Base-by-base conservation (phyloP, 2,888 invertebrate genomes). In the Drosophila siamana region DNA sequence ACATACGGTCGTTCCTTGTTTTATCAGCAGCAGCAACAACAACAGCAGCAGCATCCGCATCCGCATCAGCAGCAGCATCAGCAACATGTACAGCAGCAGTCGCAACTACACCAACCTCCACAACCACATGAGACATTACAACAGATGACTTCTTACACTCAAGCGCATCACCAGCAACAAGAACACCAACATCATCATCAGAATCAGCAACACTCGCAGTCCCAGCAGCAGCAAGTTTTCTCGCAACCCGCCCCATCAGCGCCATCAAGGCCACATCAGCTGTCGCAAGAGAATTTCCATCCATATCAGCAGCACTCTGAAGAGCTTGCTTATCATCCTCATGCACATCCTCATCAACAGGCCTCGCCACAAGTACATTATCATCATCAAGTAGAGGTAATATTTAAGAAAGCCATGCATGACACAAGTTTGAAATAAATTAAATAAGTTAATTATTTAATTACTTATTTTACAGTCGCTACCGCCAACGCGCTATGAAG, bases 1-100 rank as follows among this genome's bases (percentile, higher is more conserved):
- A 95, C 96, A 91, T 93, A 95, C 95, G 52, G 95, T 94, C 88
- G 95, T 26, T 79, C 79, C 3, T 13, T 75, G 8, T 84, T 65
- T 24, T 83, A 82, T 16, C 84, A 86, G 52, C 79, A 71, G 9
- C 19, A 19, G 19, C 19, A 19, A 19, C 19, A 19, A 1, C 19
- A 77, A 41, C 75, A 71, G 16, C 75, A 74, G 11, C 72, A 71
- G 9, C 85, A 69, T 2, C 76, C 70, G 28, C 78, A 69, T 33
- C 33, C 33, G n/a, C 11, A 33, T 5, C 33, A 78, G 5, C 81
- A 80, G 2, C 74, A 69, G n/a, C 11, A 33, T 4, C 33, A 78
- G 5, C 81, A 79, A 3, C 74, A 69, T 15, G 68, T 70, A 15
- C 74, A 74, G 24, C 62, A 72, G 1, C 78, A 74, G 26, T 72